phyloP scores from a whole-genome alignment of 2,113 vertebrate genomes.

The Cygnus buccinator region DNA sequence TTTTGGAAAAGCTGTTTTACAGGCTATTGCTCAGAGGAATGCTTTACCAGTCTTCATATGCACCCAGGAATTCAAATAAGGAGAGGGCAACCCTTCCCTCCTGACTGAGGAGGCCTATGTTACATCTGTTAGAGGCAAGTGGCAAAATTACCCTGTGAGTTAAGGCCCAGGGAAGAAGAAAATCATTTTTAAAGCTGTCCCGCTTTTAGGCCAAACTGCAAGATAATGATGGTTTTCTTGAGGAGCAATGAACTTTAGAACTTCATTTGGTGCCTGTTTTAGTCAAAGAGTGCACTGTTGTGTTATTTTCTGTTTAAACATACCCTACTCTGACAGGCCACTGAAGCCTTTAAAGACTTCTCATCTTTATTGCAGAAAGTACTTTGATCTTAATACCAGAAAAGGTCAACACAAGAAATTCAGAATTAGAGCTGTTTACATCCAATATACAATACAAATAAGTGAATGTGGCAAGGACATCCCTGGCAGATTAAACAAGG shows the following conservation, averaged over 20 bases:
- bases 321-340: slow-evolving; percentile 50
- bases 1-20: neutral
- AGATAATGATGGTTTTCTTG: slow-evolving; percentile 31
- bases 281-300: slow-evolving; percentile 42
- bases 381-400: slow-evolving; percentile 69
- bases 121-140: neutral
- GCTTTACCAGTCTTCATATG: neutral
- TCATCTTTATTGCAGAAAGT: slow-evolving; percentile 70
- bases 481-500: slow-evolving; percentile 35
- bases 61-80: neutral
- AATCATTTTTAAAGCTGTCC: neutral
- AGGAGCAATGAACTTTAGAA: slow-evolving; percentile 20
- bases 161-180: slow-evolving; percentile 33
- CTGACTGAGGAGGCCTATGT: neutral
- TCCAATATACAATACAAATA: slow-evolving; percentile 38
- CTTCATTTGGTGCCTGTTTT: slow-evolving; percentile 35
- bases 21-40: neutral
- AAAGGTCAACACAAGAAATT: slow-evolving; percentile 63
- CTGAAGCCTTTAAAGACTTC: slow-evolving; percentile 51
- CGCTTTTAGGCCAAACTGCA: slow-evolving; percentile 18
- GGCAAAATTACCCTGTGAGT: neutral
- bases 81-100: neutral
- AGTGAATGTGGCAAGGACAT: slow-evolving; percentile 66
- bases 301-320: slow-evolving; percentile 67
- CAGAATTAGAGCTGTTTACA: slow-evolving; percentile 73